Base-by-base conservation (phyloP, 1,140 invertebrate species). In the Rhagoletis zephyria region DNA sequence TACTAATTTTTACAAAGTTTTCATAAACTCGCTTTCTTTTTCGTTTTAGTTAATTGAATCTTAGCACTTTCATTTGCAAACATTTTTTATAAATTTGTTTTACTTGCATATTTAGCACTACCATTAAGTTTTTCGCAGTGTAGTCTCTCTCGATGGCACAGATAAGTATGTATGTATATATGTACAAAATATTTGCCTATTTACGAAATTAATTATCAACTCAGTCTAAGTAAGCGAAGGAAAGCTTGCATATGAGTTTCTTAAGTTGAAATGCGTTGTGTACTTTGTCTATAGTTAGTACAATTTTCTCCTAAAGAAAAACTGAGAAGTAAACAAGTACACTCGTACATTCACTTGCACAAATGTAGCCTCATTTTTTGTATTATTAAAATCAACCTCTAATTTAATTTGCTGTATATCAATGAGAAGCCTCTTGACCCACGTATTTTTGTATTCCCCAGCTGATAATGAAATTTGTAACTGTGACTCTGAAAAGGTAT, bases 141-240 rank as follows among this genome's bases (percentile, higher is more conserved):
- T 30, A 81, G 1, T 0, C 74, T 48, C 74, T 59, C 45, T 81
- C 74, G 3, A 10, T 48, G 2, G 1, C 9, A 14, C n/a, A 10
- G 42, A 77, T 14, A 51, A 45, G 2, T 67, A 30, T 67, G 10
- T 42, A 67, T 67, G 30, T 67, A 67, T 12, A 12, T 60, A 7
- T 12, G 12, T 12, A 14, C 61, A 63, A 14, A 14, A 63, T 63
- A 67, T 5, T 30, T 30, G 30, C 5, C 6, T 67, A 30, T 67
- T 67, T 67, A 67, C 48, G 48, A 81, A 81, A 59, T 42, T 81
- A 81, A 81, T 81, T 59, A 81, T 48, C 74, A 81, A 81, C 74
- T 81, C 56, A 4, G 19, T 9, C n/a, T 51, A 81, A 81, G 74
- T 30, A 48, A 16, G 30, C 45, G n/a, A n/a, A 81, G 74, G 30